Conservation (phyloP, 2,888 invertebrate genomes). For the Trachelus iudaicus region DNA sequence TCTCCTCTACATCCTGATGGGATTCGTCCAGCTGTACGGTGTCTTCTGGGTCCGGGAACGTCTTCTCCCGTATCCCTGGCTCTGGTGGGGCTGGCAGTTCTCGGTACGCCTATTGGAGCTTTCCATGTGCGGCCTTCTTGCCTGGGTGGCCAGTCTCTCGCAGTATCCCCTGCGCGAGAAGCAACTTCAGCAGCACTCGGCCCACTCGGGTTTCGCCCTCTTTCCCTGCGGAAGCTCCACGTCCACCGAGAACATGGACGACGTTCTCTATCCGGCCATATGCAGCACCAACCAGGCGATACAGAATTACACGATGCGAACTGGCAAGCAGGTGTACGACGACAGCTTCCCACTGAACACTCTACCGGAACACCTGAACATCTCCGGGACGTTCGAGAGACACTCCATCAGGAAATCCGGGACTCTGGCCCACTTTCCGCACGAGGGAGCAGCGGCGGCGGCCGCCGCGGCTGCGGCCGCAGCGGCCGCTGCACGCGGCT, state of each 20-base stretch:
- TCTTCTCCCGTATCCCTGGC: conserved; percentile 74
- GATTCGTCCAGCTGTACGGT: conserved; percentile 86
- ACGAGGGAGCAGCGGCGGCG: conserved; percentile 51
- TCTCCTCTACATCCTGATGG: conserved; percentile 84
- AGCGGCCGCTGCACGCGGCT: conserved; percentile 35
- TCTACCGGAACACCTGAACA: conserved; percentile 63
- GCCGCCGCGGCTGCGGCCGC: conserved; percentile 58
- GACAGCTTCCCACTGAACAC: conserved; percentile 72
- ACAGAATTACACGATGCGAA: conserved; percentile 83
- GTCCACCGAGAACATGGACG: conserved; percentile 86
- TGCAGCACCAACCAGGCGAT: conserved; percentile 88
- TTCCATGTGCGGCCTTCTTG: conserved; percentile 85
- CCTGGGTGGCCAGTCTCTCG: conserved; percentile 86
- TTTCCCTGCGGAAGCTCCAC: conserved; percentile 83
- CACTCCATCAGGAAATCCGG: conserved; percentile 70
- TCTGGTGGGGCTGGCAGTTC: conserved; percentile 93
- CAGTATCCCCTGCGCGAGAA: conserved; percentile 76
- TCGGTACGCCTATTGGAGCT: conserved; percentile 87
- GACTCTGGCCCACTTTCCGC: conserved; percentile 70
- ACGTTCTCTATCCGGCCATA: conserved; percentile 85
- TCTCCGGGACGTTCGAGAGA: conserved; percentile 61
- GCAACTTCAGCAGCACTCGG: conserved; percentile 58
- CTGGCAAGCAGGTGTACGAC: conserved; percentile 82
- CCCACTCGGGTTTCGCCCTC: conserved; percentile 77
- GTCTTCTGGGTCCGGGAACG: conserved; percentile 72